These are phyloP conservation scores for Spea bombifrons DNA, from an alignment of 2,113 vertebrate genomes.

Conservation along the genomic window DNA sequence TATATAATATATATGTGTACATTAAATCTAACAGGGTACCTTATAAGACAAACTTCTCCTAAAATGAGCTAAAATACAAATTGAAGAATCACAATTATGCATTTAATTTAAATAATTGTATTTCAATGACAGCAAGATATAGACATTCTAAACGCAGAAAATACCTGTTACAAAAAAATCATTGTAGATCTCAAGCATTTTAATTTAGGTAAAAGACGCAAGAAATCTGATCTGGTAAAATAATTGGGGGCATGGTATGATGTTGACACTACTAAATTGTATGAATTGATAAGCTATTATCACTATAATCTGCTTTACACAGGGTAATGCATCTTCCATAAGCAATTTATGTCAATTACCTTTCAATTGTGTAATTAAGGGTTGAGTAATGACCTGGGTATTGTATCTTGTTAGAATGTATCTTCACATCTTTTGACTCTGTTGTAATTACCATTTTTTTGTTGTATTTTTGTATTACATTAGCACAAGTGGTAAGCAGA, in stretches of 20 bases:
- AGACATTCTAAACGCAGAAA: background rate
- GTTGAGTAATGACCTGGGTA: conserved; percentile 11
- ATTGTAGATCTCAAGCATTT: background rate
- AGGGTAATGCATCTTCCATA: conserved; percentile 36
- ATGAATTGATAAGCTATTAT: conserved; percentile 37
- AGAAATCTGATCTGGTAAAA: conserved; percentile 16
- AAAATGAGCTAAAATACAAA: too few species aligned
- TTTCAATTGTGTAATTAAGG: conserved; percentile 43
- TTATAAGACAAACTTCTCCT: too few species aligned
- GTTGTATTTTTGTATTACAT: background rate
- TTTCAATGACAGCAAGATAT: too few species aligned
- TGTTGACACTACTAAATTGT: conserved; percentile 28
- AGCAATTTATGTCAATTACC: conserved; percentile 46
- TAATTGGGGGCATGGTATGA: conserved; percentile 33
- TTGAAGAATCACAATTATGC: too few species aligned
- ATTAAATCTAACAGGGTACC: too few species aligned
- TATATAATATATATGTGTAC: too few species aligned
- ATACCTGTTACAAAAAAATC: background rate
- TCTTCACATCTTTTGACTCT: conserved; percentile 6
- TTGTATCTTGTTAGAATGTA: conserved; percentile 25
- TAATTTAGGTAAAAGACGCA: background rate
- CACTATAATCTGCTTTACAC: conserved; percentile 37
- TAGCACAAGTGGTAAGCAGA: too few species aligned
- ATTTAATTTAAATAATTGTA: too few species aligned
- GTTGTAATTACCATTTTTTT: conserved; percentile 1